Conservation (phyloP, 2,888 invertebrate genomes). For the Odontothrips loti region DNA sequence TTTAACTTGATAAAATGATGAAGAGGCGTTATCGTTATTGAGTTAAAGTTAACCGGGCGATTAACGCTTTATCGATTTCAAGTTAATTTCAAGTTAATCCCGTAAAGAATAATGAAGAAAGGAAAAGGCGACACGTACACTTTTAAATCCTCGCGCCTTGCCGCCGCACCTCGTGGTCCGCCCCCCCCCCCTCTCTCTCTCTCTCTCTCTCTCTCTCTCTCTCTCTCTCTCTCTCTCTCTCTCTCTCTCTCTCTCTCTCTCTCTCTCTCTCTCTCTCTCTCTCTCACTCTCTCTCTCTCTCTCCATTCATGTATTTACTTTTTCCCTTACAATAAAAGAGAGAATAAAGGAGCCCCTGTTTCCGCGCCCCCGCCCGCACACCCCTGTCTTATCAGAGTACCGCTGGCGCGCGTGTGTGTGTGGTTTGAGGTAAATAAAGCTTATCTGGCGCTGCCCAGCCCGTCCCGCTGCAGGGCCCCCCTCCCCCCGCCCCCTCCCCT, state of each 20-base stretch:
- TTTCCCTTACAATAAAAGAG: too few species aligned
- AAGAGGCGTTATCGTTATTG: neutral
- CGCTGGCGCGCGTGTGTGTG: neutral
- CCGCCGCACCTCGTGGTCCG: too few species aligned
- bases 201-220: neutral
- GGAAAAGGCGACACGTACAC: too few species aligned
- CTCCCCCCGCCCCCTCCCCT: neutral
- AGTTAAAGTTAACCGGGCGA: too few species aligned
- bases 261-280: neutral
- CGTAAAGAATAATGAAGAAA: too few species aligned
- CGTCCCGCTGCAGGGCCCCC: neutral
- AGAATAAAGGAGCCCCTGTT: neutral
- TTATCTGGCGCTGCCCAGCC: neutral
- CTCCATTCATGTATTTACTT: too few species aligned
- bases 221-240: neutral
- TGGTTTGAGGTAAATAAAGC: neutral
- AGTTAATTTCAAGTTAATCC: too few species aligned
- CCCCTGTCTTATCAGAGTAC: neutral
- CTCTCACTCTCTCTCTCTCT: too few species aligned
- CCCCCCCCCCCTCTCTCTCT: too few species aligned
- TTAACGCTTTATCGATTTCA: too few species aligned
- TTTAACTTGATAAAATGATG: neutral
- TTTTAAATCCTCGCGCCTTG: slow-evolving; percentile 13
- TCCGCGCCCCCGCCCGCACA: neutral
- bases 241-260: neutral